Evolutionary conservation across 1,140 invertebrate genomes (phyloP).

Genomic region (Chrysomallon squamiferum): DNA sequence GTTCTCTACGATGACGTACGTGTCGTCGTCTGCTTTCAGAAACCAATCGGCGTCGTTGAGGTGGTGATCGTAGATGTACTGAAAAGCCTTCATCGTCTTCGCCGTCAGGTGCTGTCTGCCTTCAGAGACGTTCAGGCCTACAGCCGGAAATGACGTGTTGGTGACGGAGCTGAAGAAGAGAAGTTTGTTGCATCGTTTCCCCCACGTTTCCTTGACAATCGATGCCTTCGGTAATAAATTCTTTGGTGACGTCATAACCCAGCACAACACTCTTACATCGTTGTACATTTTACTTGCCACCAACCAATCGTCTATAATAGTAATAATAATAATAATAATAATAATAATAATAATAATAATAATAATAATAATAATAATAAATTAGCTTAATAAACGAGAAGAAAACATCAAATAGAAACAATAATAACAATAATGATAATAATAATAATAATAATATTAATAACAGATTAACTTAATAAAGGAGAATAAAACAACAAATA

Average conservation of each 20-base stretch:
- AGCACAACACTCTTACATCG: conserved; percentile 82
- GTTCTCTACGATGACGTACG: conserved; percentile 72
- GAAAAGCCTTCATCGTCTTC: conserved; percentile 74
- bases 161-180: conserved; percentile 86
- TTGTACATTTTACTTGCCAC: conserved; percentile 32
- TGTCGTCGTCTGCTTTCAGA: conserved; percentile 69
- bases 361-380: too few relatives aligned
- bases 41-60: conserved; percentile 42
- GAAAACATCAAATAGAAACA: too few relatives aligned
- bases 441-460: too few relatives aligned
- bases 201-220: conserved; percentile 83
- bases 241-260: conserved; percentile 91
- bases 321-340: too few relatives aligned
- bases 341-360: too few relatives aligned
- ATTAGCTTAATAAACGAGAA: too few relatives aligned
- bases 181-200: conserved; percentile 70
- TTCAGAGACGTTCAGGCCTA: conserved; percentile 72
- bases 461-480: too few relatives aligned
- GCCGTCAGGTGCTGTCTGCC: conserved; percentile 48
- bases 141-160: conserved; percentile 65
- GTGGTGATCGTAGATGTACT: conserved; percentile 65
- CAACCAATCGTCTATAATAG: not conserved
- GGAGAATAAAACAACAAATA: too few relatives aligned
- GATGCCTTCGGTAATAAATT: conserved; percentile 89
- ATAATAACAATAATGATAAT: too few relatives aligned